Base-by-base conservation (phyloP, 2,113 vertebrate species). In the Lycaon pictus region DNA sequence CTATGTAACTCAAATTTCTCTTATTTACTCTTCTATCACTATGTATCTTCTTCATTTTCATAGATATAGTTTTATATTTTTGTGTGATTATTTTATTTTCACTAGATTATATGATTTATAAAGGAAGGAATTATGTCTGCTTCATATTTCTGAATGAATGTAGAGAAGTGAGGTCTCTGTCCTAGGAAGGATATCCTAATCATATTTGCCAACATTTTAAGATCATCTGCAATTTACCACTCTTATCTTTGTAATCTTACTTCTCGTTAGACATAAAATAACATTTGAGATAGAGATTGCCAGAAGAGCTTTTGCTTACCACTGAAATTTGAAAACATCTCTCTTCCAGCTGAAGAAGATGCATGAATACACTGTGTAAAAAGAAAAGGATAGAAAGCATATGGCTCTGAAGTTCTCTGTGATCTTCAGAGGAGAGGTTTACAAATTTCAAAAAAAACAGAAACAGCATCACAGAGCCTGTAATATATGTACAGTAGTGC, bases 21-120 rank as follows among this genome's bases (percentile, higher is more conserved):
- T 79, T 35, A 58, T 84, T 90, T 79, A 25, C n/a, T 62, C 17
- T 62, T 51, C 37, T 58, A 51, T 35, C 16, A 37, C 62, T 58
- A 29, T 25, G 9, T 13, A 11, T 20, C 19, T 74, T 48, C 15
- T 90, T 92, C 6, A 27, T 80, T 63, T 60, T 76, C 32, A 60
- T 58, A 92, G 13, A 91, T 88, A 85, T 48, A 62, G 65, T 35
- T 62, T 90, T 58, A 7, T 83, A 87, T 77, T 76, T 94, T 86
- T 93, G 35, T 89, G 1, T n/a, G 17, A 32, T 88, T 86, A 62
- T 35, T 93, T 92, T 60, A 25, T 11, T 86, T 93, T 95, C 53
- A 55, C 5, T 35, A 0, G 5, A 90, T 90, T 87, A 0, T n/a
- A 80, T 79, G 53, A 16, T 69, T 35, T 32, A 19, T 76, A 37